These are phyloP conservation scores for Griposia aprilina DNA, from an alignment of 2,888 invertebrate genomes.

Conservation along the genomic window DNA sequence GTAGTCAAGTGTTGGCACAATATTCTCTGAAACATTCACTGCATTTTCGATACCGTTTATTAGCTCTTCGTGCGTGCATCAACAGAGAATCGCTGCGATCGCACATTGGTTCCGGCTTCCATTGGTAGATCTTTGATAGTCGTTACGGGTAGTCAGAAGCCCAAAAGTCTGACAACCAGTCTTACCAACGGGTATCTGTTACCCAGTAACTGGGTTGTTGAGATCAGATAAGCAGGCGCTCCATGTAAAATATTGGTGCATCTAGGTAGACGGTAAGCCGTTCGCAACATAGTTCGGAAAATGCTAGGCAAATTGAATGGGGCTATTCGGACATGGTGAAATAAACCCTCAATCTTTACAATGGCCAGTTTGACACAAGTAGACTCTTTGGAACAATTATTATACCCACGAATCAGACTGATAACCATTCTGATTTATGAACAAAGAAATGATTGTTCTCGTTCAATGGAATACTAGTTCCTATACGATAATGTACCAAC, in stretches of 20 bases:
- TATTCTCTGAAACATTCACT: conserved; percentile 13
- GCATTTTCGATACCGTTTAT: conserved; percentile 16
- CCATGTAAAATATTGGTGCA: no score
- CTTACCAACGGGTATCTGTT: no score
- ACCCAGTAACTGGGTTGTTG: no score
- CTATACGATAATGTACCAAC: conserved; percentile 11
- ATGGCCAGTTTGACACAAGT: background rate
- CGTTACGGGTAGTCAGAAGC: no score
- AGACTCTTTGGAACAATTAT: background rate
- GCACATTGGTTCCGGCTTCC: no score
- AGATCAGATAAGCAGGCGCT: no score
- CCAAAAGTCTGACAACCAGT: no score
- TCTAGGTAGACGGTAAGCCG: no score
- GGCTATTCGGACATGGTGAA: background rate
- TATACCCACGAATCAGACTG: background rate
- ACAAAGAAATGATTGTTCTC: conserved; percentile 24
- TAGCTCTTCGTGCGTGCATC: conserved; percentile 16
- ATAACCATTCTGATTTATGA: conserved; percentile 22
- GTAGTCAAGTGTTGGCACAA: conserved; percentile 23
- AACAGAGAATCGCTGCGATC: background rate
- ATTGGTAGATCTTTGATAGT: no score
- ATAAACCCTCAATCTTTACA: background rate
- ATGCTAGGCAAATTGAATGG: background rate
- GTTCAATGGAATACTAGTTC: conserved; percentile 27
- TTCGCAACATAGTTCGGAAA: no score